Evolutionary conservation across 2,888 invertebrate genomes (phyloP).

Genomic region (Clusia tigrina): DNA sequence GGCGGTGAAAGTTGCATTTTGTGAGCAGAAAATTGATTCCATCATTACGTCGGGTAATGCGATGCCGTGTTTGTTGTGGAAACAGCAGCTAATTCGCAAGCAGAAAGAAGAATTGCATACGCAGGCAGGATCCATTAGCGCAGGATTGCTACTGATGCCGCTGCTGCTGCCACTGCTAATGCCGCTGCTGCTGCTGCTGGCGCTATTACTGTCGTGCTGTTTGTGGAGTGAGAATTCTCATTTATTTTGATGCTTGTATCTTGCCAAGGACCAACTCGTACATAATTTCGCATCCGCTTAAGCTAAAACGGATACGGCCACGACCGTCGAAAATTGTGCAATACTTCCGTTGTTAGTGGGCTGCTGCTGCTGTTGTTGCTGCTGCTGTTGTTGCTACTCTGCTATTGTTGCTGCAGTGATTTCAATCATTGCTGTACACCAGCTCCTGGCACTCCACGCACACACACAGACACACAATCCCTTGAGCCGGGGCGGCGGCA

Average conservation of each 20-base stretch:
- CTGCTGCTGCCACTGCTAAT: too few species aligned
- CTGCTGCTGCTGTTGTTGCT: constrained; percentile 30
- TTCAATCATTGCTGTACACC: constrained; percentile 44
- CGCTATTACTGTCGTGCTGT: constrained; percentile 21
- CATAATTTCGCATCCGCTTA: too few species aligned
- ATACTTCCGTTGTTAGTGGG: constrained; percentile 46
- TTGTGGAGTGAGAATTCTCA: too few species aligned
- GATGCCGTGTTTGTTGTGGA: constrained; percentile 7
- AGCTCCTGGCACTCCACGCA: constrained; percentile 27
- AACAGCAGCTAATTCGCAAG: constrained; percentile 21
- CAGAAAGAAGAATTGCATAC: constrained; percentile 25
- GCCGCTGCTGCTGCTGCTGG: constrained; percentile 10
- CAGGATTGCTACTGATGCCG: background rate
- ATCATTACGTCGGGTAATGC: background rate
- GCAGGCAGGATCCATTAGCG: too few species aligned
- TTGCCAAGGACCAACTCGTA: too few species aligned
- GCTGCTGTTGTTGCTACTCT: constrained; percentile 15
- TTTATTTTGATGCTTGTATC: too few species aligned
- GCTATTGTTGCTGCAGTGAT: constrained; percentile 31
- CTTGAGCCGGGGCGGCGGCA: background rate
- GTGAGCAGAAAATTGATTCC: background rate
- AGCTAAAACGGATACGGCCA: too few species aligned
- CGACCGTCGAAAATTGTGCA: too few species aligned
- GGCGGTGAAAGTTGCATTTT: background rate
- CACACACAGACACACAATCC: too few species aligned